phyloP scores from a whole-genome alignment of 1,140 invertebrate genomes.

The Phenacoccus solenopsis region DNA sequence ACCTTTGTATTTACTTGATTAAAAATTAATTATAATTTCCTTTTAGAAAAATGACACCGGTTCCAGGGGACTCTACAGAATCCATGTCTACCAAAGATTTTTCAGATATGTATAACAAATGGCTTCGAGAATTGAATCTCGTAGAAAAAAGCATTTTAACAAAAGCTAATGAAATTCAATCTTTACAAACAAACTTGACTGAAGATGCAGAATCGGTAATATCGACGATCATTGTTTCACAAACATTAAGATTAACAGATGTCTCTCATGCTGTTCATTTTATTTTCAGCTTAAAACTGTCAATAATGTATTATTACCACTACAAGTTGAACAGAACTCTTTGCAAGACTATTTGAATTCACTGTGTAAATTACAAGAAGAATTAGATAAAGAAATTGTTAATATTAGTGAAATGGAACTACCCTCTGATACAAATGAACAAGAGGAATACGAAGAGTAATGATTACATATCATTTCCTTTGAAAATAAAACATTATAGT shows the following conservation, averaged over 20 bases:
- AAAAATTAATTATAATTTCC: no score
- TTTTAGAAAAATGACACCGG: neutral
- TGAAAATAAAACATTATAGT: neutral
- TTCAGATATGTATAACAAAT: neutral
- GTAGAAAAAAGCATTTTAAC: neutral
- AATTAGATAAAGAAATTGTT: neutral
- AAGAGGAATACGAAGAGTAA: conserved; percentile 2
- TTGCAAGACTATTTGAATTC: neutral
- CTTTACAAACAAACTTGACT: neutral
- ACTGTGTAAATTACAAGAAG: neutral
- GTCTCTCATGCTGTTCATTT: neutral
- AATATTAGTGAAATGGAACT: neutral
- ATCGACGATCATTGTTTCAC: no score
- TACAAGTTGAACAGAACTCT: conserved; percentile 4
- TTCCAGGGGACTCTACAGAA: neutral
- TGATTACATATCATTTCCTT: neutral
- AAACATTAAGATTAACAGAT: no score
- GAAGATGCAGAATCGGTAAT: conserved; percentile 1
- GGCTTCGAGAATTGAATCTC: neutral
- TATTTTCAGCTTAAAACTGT: neutral
- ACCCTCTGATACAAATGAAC: neutral
- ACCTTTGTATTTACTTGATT: no score
- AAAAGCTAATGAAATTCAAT: neutral
- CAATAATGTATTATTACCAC: neutral
- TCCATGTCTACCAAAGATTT: neutral